Percentiles rank a stretch among this genome's conserved stretches.
phyloP scores from a whole-genome alignment of 2,888 invertebrate genomes.

The Sesia bembeciformis region DNA sequence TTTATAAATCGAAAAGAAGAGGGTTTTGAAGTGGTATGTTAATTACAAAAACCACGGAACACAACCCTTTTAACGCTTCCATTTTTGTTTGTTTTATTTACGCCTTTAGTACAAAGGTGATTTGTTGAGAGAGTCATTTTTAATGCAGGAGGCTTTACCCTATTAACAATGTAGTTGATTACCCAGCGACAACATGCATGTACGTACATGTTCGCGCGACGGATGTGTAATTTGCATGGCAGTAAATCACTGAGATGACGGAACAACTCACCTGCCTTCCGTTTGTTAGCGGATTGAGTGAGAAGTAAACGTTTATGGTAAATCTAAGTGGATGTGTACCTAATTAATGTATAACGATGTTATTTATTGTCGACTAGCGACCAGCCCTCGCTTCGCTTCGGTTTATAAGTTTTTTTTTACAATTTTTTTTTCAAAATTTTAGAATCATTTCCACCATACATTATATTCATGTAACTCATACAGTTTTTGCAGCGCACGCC shows the following conservation, averaged over 20 bases:
- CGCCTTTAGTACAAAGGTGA: constrained; percentile 18
- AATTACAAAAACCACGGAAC: constrained; percentile 40
- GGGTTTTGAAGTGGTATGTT: constrained; percentile 39
- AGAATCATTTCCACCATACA: too few species aligned
- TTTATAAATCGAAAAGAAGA: constrained; percentile 41
- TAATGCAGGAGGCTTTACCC: neutral
- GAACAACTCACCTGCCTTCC: constrained; percentile 34
- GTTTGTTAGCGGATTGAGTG: constrained; percentile 43
- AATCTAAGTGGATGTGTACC: neutral
- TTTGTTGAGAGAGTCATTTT: constrained; percentile 17
- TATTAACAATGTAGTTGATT: neutral
- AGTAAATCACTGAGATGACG: constrained; percentile 47
- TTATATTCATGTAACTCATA: too few species aligned
- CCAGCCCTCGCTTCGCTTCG: too few species aligned
- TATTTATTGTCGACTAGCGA: neutral
- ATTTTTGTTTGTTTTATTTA: constrained; percentile 28
- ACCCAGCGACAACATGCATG: neutral
- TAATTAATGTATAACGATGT: neutral
- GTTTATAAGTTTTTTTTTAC: too few species aligned
- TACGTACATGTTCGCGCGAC: constrained; percentile 15
- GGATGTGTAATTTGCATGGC: constrained; percentile 47
- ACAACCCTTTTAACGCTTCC: constrained; percentile 41
- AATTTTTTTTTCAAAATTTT: too few species aligned
- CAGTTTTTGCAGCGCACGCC: too few species aligned
- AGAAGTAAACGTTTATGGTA: constrained; percentile 14